phyloP scores from a whole-genome alignment of 1,140 invertebrate genomes.

The Battus philenor region DNA sequence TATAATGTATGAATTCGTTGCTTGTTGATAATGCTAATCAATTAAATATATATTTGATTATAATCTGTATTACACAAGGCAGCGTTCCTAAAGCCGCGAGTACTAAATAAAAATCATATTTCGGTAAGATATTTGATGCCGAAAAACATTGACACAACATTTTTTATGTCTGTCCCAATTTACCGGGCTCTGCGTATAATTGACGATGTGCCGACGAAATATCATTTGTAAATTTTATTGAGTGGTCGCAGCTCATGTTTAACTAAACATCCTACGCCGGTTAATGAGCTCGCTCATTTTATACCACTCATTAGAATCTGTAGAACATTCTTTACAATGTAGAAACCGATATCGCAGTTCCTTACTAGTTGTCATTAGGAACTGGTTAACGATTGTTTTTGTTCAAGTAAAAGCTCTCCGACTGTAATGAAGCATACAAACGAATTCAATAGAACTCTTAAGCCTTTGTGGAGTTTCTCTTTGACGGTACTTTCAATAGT shows the following conservation, averaged over 20 bases:
- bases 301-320: conserved; percentile 7
- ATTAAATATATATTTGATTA: too few relatives aligned
- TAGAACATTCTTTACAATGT: background rate
- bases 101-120: conserved; percentile 23
- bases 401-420: conserved; percentile 12
- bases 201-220: conserved; percentile 3
- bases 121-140: conserved; percentile 18
- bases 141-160: conserved; percentile 10
- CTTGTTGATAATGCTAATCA: too few relatives aligned
- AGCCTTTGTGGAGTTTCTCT: conserved; percentile 10
- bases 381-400: conserved; percentile 13
- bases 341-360: conserved; percentile 9
- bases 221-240: conserved; percentile 11
- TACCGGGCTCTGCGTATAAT: background rate
- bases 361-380: background rate
- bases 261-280: background rate
- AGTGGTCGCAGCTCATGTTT: conserved; percentile 1
- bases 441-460: conserved; percentile 14
- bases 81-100: background rate
- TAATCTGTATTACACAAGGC: background rate
- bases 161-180: conserved; percentile 16
- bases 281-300: conserved; percentile 1
- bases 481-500: conserved; percentile 12
- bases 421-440: conserved; percentile 8
- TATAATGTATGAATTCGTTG: too few relatives aligned